Base-by-base conservation (phyloP, 2,888 invertebrate genomes). In the Dryobotodes eremita region DNA sequence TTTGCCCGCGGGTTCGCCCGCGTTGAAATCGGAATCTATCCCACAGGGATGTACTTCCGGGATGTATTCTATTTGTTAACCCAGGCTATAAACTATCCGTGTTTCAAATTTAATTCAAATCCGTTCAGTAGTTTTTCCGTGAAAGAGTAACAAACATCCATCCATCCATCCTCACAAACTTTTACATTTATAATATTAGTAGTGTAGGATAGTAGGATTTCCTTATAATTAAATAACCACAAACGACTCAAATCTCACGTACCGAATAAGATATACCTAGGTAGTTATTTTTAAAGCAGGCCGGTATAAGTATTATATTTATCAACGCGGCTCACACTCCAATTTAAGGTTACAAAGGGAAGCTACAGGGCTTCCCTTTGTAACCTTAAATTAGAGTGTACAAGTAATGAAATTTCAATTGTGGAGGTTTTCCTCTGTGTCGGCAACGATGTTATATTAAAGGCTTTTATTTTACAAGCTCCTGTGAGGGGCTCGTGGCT, bases 351-450 rank as follows among this genome's bases (percentile, higher is more conserved):
- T 83, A 88, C 86, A 90, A 90, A 89, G 75, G 84, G 87, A 89
- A 90, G 76, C 88, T 36, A 36, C 31, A 36, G 31, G 31, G 31
- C 31, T 36, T 36, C 31, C 31, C 31, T 36, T 36, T 36, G 31
- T 36, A 36, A 36, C 84, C 75, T 36, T 36, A 36, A 36, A 36
- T 36, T 36, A 36, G 31, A 36, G 75, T 81, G 83, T 88, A 89
- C 86, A 86, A 85, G 90, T 90, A 89, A 92, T 90, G 88, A 89
- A 89, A 90, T 89, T 91, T 89, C 89, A 90, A 90, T 90, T 90
- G 88, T 87, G 77, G 80, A 85, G 89, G 85, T 78, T 88, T 87
- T 77, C 71, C 85, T 79, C 78, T 89, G 86, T 89, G 88, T 84
- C 61, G 81, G 77, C 61, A 62, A 61, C 77, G 65, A 75, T 86